Evolutionary conservation across 2,113 vertebrate species (phyloP).

Genomic region (Neodon shergylaensis): DNA sequence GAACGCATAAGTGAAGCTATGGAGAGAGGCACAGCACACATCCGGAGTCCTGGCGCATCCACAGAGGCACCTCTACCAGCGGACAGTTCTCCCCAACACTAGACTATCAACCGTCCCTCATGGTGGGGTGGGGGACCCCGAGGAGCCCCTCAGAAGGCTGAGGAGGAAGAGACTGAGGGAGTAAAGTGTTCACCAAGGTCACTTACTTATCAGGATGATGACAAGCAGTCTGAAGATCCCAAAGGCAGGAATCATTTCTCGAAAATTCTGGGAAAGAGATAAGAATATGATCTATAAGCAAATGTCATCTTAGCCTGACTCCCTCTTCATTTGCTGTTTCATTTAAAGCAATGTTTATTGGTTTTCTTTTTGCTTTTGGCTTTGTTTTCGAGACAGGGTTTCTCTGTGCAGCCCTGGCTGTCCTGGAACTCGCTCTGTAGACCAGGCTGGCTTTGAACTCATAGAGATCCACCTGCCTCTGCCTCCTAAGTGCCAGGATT

Average conservation of each 20-base stretch:
- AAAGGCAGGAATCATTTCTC: slow-evolving; percentile 92
- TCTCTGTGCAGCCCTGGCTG: neutral
- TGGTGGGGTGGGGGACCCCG: neutral
- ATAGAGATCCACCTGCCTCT: neutral
- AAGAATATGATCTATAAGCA: slow-evolving; percentile 32
- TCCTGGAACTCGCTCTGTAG: neutral
- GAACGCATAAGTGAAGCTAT: neutral
- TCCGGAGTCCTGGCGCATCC: neutral
- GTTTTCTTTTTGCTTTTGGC: neutral
- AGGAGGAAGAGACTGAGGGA: neutral
- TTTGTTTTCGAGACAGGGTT: neutral
- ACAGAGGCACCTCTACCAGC: neutral
- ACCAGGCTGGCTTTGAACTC: neutral
- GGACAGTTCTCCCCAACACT: neutral
- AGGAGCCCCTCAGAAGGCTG: neutral
- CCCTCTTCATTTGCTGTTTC: neutral
- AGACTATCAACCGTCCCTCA: neutral
- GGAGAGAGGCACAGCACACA: neutral
- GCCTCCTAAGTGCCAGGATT: neutral
- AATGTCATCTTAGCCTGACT: neutral
- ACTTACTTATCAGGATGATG: slow-evolving; percentile 89
- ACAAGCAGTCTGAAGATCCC: slow-evolving; percentile 89
- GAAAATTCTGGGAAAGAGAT: slow-evolving; percentile 89
- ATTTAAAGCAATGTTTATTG: slow-evolving; percentile 1
- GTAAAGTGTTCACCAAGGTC: neutral